Evolutionary conservation across 2,113 vertebrate genomes (phyloP).

Genomic region (Serranochromis macrocephalus): DNA sequence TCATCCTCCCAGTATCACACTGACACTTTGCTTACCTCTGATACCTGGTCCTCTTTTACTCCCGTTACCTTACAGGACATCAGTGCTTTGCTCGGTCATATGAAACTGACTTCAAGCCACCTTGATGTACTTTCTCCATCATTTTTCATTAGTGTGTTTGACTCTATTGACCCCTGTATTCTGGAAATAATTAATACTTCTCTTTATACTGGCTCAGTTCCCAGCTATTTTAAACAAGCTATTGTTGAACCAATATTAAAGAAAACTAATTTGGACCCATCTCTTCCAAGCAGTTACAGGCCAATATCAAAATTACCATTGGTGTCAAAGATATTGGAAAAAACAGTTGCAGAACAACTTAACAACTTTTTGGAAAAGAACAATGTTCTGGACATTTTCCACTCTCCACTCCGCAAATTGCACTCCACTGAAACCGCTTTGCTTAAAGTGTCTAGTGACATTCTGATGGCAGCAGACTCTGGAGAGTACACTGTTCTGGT

Average conservation of each 20-base stretch:
- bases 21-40: background rate
- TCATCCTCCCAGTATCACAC: background rate
- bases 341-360: background rate
- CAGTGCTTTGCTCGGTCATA: accelerated
- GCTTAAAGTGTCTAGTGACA: no score
- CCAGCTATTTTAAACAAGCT: background rate
- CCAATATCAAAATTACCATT: background rate
- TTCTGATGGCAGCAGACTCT: no score
- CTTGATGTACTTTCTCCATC: background rate
- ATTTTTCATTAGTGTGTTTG: background rate
- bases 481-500: no score
- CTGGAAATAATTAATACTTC: background rate
- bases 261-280: accelerated
- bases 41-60: background rate
- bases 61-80: background rate
- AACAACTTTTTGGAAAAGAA: background rate
- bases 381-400: background rate
- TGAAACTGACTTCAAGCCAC: background rate
- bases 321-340: background rate
- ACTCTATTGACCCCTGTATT: background rate
- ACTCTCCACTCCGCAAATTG: no score
- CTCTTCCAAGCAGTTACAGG: background rate
- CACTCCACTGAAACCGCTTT: background rate
- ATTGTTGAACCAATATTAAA: background rate
- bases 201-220: background rate